Evolutionary conservation across 2,888 invertebrate species (phyloP), one percentile per base, ranked within the genome.

Genomic region (Nymphalis urticae): DNA sequence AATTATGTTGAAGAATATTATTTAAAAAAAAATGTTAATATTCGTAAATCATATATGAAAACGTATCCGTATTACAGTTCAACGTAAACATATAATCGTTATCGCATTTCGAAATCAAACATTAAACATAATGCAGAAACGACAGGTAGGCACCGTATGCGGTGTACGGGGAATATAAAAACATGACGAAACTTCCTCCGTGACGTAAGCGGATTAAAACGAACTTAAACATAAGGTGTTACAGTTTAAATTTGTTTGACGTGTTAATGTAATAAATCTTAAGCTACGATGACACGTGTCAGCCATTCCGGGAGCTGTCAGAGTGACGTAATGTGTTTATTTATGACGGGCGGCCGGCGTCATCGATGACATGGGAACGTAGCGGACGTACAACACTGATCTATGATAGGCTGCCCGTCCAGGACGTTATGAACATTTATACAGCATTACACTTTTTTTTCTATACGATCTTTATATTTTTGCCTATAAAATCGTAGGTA

Each of bases 301-400:
- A 85, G 82, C 81, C 82, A 80, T 78, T 77, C 80, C 85, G 81
- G 86, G 85, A 87, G 89, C 89, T 87, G 89, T 88, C 90, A 85
- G 74, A 82, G 77, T 86, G 84, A 85, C 86, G 87, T 86, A 85
- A 88, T 85, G 85, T 87, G 86, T 88, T 85, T 90, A 89, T 90
- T 87, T 85, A 85, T 84, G 83, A 85, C 82, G 78, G 80, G 78
- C 80, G 78, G 70, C 74, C 80, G 79, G 75, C 81, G 81, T 80
- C 81, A 80, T 76, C 77, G 83, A 76, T 82, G 88, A 87, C 87
- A 83, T 87, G 88, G 82, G 85, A 87, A 85, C 76, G 74, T 69
- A 69, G 68, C 63, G 51, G 65, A 56, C 66, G 62, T 63, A 66
- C 64, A 56, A 66, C 62, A 70, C 64, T 42, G 72, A 66, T 69